These are phyloP conservation scores for Lysandra coridon DNA, from an alignment of 2,888 invertebrate genomes.

Conservation along the genomic window DNA sequence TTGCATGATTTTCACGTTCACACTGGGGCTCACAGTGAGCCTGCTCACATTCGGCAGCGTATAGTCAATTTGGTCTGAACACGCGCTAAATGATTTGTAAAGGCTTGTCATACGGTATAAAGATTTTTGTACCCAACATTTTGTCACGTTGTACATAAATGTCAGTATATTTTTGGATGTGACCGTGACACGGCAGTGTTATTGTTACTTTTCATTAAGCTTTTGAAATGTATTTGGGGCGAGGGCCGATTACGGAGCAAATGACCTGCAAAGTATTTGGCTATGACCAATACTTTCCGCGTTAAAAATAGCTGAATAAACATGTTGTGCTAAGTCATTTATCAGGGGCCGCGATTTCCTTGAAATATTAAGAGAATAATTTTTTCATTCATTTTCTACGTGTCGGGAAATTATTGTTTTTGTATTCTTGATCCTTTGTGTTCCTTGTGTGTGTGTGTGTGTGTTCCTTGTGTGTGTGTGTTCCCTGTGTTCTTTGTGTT, in stretches of 20 bases:
- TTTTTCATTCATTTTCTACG: background rate
- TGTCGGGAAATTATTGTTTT: background rate
- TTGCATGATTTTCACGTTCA: no score
- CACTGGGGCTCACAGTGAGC: no score
- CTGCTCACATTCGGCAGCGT: no score
- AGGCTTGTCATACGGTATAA: no score
- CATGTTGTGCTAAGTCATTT: slow-evolving; percentile 10
- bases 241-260: slow-evolving; percentile 5
- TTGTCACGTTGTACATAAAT: background rate
- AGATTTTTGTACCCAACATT: background rate
- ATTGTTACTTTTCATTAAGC: slow-evolving; percentile 10
- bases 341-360: background rate
- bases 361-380: background rate
- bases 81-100: no score
- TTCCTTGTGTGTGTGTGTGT: no score
- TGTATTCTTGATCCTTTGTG: background rate
- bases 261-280: slow-evolving; percentile 7
- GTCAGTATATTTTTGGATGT: background rate
- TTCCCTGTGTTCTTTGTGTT: no score
- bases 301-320: slow-evolving; percentile 2
- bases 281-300: background rate
- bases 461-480: no score
- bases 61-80: no score
- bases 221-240: slow-evolving; percentile 6
- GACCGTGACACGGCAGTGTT: slow-evolving; percentile 3